Evolutionary conservation across 1,140 invertebrate species (phyloP).

Genomic region (Brachystomella parvula): DNA sequence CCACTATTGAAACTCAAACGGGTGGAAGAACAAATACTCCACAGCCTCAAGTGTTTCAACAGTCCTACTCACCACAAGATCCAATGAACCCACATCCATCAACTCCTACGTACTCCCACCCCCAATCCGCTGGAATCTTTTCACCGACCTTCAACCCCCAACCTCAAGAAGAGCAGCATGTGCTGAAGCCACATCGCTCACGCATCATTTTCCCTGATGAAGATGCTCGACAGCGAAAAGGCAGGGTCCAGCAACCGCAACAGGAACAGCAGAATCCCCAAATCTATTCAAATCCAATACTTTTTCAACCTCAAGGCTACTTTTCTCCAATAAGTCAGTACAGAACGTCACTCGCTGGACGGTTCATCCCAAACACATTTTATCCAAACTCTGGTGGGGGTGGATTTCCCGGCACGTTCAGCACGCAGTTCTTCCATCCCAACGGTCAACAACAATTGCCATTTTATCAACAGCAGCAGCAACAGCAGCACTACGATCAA

Average conservation of each 20-base stretch:
- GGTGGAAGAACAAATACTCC: neutral
- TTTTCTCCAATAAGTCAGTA: constrained; percentile 36
- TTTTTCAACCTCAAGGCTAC: constrained; percentile 27
- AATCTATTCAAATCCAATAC: neutral
- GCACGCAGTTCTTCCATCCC: constrained; percentile 10
- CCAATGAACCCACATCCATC: neutral
- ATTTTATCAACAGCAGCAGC: constrained; percentile 16
- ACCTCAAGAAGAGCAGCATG: neutral
- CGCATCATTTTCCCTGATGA: constrained; percentile 25
- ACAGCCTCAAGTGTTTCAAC: neutral
- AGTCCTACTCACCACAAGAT: neutral
- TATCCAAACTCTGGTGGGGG: neutral
- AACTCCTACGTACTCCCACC: neutral
- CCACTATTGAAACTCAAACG: neutral
- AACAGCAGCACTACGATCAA: constrained; percentile 13
- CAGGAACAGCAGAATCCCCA: constrained; percentile 15
- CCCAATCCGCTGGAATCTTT: neutral
- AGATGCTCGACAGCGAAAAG: constrained; percentile 18
- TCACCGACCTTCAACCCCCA: neutral
- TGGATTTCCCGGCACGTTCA: neutral
- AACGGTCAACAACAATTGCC: constrained; percentile 11
- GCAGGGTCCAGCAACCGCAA: constrained; percentile 13
- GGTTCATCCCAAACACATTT: constrained; percentile 18
- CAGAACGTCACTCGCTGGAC: constrained; percentile 18
- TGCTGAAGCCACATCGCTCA: neutral